A percentile compares a stretch with the other conserved stretches of the same genome.
phyloP scores from a whole-genome alignment of 2,113 vertebrate genomes.

The Macrotis lagotis region DNA sequence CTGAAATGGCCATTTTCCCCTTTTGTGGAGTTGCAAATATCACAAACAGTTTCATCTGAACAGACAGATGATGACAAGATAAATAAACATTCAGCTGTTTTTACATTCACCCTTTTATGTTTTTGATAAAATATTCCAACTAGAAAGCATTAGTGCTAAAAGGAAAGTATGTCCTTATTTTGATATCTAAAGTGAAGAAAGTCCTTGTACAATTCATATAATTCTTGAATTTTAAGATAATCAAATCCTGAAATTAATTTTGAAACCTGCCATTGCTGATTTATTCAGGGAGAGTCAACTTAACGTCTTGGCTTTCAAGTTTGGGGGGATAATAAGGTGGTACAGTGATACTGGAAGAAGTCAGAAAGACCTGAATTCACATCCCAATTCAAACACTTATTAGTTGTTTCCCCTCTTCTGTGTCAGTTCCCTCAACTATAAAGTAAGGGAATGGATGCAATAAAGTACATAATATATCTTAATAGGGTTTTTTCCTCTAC shows the following conservation, averaged over 20 bases:
- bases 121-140: not conserved
- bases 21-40: conserved; percentile 24
- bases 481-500: not conserved
- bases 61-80: not conserved
- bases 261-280: not conserved
- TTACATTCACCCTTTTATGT: not conserved
- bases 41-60: conserved; percentile 23
- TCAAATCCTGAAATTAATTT: not conserved
- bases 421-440: not conserved
- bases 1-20: conserved; percentile 9
- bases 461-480: not conserved
- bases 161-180: not conserved
- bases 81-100: not conserved
- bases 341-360: not conserved
- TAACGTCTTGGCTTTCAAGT: not conserved
- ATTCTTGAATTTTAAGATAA: not conserved
- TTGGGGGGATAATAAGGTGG: not conserved
- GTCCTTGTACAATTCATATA: not conserved
- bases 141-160: not conserved
- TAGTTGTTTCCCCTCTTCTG: not conserved
- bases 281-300: not conserved
- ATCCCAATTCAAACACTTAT: not conserved
- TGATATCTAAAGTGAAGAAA: too few relatives aligned
- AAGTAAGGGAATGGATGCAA: not conserved
- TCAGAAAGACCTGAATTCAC: not conserved